Evolutionary conservation across 2,888 invertebrate species (phyloP).

Genomic region (Orthosia gracilis): DNA sequence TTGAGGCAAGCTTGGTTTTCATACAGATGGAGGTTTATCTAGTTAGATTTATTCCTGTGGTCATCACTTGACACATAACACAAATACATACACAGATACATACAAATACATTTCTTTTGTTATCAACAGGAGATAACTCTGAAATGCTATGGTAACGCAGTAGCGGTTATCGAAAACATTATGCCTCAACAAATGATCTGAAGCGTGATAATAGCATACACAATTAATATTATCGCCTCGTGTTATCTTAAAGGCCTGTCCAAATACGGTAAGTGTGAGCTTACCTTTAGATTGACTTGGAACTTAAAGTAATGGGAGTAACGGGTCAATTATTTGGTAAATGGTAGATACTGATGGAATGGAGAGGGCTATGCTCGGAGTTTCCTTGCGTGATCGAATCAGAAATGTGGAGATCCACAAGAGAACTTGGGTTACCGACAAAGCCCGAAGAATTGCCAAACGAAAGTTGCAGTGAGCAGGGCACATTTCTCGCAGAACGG

Average conservation of each 20-base stretch:
- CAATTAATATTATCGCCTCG: slow-evolving; percentile 60
- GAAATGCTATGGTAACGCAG: slow-evolving; percentile 59
- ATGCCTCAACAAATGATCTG: slow-evolving; percentile 58
- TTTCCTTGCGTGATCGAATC: too few species aligned
- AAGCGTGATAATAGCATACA: slow-evolving; percentile 63
- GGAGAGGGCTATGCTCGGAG: too few species aligned
- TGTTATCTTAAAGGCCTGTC: slow-evolving; percentile 60
- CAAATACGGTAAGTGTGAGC: slow-evolving; percentile 56
- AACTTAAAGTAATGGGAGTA: slow-evolving; percentile 42
- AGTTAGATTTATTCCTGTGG: neutral
- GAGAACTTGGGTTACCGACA: too few species aligned
- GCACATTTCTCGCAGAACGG: too few species aligned
- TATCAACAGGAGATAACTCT: slow-evolving; percentile 47
- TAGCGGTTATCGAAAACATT: slow-evolving; percentile 60
- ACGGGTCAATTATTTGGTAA: slow-evolving; percentile 10
- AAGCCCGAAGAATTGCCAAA: too few species aligned
- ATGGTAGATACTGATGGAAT: neutral
- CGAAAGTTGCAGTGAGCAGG: too few species aligned
- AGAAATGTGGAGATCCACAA: too few species aligned
- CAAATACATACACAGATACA: neutral
- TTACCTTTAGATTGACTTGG: slow-evolving; percentile 41
- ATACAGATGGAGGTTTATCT: too few species aligned
- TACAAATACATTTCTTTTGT: slow-evolving; percentile 44
- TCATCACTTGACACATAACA: slow-evolving; percentile 34
- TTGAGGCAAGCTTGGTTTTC: too few species aligned